These are phyloP conservation scores for Phylloscopus collybita DNA, from an alignment of 2,797 vertebrate genomes.

Conservation along the genomic window DNA sequence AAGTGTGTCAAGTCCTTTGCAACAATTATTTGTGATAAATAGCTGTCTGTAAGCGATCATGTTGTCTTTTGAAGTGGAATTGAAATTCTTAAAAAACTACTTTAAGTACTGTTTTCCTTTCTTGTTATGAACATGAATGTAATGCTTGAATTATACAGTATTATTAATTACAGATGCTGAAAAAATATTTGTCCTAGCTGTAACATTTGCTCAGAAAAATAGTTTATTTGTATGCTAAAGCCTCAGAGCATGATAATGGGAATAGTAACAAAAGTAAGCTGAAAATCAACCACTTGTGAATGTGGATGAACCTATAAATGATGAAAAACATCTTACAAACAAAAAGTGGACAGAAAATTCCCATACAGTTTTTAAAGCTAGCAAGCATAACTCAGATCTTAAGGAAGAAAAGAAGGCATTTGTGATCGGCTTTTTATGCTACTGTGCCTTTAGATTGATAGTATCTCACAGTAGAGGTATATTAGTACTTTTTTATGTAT, in stretches of 20 bases:
- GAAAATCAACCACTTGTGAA: neutral
- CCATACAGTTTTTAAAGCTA: neutral
- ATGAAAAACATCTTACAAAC: neutral
- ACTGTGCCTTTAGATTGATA: slow-evolving; percentile 56
- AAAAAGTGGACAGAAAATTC: neutral
- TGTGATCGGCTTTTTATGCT: neutral
- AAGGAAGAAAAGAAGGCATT: neutral
- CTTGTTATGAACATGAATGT: neutral
- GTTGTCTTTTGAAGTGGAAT: neutral
- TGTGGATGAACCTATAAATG: neutral
- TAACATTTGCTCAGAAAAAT: slow-evolving; percentile 21
- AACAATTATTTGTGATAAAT: slow-evolving; percentile 4
- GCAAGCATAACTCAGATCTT: neutral
- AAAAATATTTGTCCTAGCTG: neutral
- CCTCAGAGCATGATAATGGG: neutral
- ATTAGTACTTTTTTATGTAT: slow-evolving; percentile 58
- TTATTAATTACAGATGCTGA: slow-evolving; percentile 10
- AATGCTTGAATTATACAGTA: neutral
- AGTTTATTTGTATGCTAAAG: slow-evolving; percentile 2
- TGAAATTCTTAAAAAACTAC: neutral
- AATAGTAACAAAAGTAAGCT: slow-evolving; percentile 5
- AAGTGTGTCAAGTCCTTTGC: neutral
- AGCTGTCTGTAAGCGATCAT: neutral
- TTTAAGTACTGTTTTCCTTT: neutral
- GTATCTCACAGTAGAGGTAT: slow-evolving; percentile 55